Base-by-base conservation (phyloP, 2,888 invertebrate genomes). In the Drosophila atripex region DNA sequence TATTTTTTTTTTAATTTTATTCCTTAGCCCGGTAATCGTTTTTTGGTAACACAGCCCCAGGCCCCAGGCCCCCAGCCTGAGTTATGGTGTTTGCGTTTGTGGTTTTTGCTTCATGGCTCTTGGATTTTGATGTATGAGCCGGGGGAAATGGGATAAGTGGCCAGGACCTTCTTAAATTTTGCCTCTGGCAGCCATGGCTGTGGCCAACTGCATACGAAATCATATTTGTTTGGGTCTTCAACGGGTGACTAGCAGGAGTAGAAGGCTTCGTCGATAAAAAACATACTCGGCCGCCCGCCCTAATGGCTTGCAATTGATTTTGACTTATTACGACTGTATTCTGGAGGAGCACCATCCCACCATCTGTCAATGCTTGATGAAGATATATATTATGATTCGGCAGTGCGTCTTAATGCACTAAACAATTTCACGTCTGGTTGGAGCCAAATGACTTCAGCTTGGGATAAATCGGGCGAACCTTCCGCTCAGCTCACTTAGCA, bases 341-440 rank as follows among this genome's bases (percentile, higher is more conserved):
- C n/a, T 21, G 16, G 23, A 6, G 25, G 16, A 9, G n/a, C 30
- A 8, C 9, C 2, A 4, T 7, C 9, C 28, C 9, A 21, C 52
- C 23, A 63, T 65, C 51, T 50, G 65, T 77, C 64, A 76, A 71
- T 68, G 72, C 68, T 63, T 64, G 71, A 72, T 51, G 39, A 56
- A 61, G 64, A 50, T 60, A 54, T 49, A 51, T 57, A 49, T 61
- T 64, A 63, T 60, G 73, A 53, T 46, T 59, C 47, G 14, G 46
- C 41, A 32, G 46, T 46, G 58, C 68, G 64, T 47, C 57, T 75
- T 75, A 75, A 77, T 78, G 77, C 83, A 77, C 66, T 65, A 73
- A 82, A 73, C 79, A 80, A 80, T 80, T 82, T 80, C 77, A 80
- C 83, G 83, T 73, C 57, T 75, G 82, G 73, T 71, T 80, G 69